Evolutionary conservation across 2,797 vertebrate species (phyloP).

Genomic region (Halcyon leucocephala): DNA sequence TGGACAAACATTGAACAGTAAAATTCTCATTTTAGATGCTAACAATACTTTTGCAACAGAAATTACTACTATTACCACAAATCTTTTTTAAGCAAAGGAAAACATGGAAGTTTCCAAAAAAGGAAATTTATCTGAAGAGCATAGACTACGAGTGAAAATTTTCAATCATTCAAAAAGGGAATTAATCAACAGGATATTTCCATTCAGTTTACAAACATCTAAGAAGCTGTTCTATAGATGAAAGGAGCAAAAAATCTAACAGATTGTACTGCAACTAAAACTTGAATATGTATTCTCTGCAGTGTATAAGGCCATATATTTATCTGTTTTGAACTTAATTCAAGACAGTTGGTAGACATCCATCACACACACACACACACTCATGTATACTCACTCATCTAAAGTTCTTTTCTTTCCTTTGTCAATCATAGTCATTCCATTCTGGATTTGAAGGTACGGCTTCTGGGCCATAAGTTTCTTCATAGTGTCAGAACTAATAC

Average conservation of each 20-base stretch:
- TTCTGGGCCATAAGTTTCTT: slow-evolving; percentile 89
- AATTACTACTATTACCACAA: not conserved
- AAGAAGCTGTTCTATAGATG: not conserved
- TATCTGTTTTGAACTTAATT: not conserved
- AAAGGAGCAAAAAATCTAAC: not conserved
- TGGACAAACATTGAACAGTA: not conserved
- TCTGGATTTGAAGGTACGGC: slow-evolving; percentile 86
- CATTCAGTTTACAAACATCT: not conserved
- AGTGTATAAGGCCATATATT: not conserved
- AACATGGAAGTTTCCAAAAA: not conserved
- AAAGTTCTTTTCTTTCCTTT: slow-evolving; percentile 90
- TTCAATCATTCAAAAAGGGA: not conserved
- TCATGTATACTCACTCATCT: slow-evolving; percentile 85
- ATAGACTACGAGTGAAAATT: not conserved
- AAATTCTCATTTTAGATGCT: not conserved
- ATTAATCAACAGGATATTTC: not conserved
- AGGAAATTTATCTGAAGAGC: not conserved
- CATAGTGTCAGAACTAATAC: slow-evolving; percentile 90
- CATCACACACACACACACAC: too few species aligned
- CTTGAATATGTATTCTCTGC: not conserved
- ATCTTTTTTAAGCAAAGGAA: not conserved
- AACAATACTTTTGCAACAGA: not conserved
- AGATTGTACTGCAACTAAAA: not conserved
- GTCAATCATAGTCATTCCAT: slow-evolving; percentile 89
- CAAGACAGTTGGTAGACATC: not conserved